These are phyloP conservation scores for Luehdorfia chinensis DNA, from an alignment of 1,140 invertebrate species.

Conservation along the genomic window DNA sequence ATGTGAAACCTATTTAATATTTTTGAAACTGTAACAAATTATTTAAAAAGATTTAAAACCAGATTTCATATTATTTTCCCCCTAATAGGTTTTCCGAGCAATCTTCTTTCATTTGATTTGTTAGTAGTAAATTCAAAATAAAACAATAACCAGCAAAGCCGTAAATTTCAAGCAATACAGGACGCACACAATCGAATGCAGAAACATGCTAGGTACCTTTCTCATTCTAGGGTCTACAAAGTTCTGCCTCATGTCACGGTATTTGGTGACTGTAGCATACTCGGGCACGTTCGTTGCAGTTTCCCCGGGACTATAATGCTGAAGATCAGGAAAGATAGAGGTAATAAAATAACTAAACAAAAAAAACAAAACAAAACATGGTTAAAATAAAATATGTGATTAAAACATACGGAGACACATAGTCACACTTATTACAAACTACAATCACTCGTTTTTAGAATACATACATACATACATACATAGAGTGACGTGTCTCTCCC, in stretches of 20 bases:
- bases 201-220: conserved; percentile 36
- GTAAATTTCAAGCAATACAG: background rate
- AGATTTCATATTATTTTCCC: no score
- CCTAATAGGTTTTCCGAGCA: no score
- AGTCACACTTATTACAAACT: no score
- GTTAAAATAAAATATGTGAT: no score
- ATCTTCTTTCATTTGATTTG: no score
- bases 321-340: conserved; percentile 18
- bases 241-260: conserved; percentile 31
- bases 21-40: no score
- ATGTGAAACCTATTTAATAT: no score
- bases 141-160: background rate
- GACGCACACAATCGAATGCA: background rate
- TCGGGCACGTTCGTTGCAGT: conserved; percentile 33
- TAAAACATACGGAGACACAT: no score
- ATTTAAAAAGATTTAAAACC: no score
- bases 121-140: background rate
- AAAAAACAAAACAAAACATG: conserved; percentile 22
- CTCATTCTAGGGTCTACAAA: conserved; percentile 36
- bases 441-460: no score
- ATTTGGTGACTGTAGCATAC: conserved; percentile 46
- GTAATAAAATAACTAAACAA: conserved; percentile 19
- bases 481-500: no score
- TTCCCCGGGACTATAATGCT: conserved; percentile 25
- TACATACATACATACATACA: no score